Evolutionary conservation across 2,888 invertebrate species (phyloP), one percentile per base, ranked within the genome.

Genomic region (Drosophila melanocephala): DNA sequence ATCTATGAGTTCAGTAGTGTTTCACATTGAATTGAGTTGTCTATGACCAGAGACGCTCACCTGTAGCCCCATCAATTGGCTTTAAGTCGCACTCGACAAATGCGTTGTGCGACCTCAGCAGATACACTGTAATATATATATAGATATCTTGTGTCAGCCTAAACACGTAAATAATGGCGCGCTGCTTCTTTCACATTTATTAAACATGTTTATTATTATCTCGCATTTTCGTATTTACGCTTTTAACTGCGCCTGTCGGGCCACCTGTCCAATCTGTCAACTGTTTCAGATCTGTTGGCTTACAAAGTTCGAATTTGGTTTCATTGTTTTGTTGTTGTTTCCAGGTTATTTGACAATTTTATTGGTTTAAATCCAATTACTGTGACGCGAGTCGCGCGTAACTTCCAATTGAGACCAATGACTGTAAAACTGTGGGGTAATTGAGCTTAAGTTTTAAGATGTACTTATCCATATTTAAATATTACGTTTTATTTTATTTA

Each of bases 311-410:
- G 51, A 35, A 53, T 65, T 55, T 44, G 42, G 60, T 76, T 52
- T 71, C 35, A 42, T 56, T 64, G 9, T 57, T 59, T 75, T 19
- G 37, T 56, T 33, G 39, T 57, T 39, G 30, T 39, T 39, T 39
- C 14, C 57, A 57, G 28, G 14, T 51, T 61, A 33, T 72, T 77
- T 69, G 72, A 72, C 77, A 73, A 75, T 75, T 82, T 79, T 77
- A 85, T 84, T 82, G 85, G 77, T 70, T 72, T 77, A 79, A 73
- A 82, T 74, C 69, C 70, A 83, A 77, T 75, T 68, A 65, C 56
- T 69, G 79, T 70, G 64, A 69, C 82, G 72, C 68, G 55, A 57
- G 50, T 33, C 9, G 28, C 16, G 10, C 22, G 58, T 51, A 58
- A 2, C 57, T 65, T 42, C 37, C 30, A 69, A 77, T 77, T 60